Evolutionary conservation across 2,888 invertebrate species (phyloP), one percentile per base, ranked within the genome.

Genomic region (Tetanocera ferruginea): DNA sequence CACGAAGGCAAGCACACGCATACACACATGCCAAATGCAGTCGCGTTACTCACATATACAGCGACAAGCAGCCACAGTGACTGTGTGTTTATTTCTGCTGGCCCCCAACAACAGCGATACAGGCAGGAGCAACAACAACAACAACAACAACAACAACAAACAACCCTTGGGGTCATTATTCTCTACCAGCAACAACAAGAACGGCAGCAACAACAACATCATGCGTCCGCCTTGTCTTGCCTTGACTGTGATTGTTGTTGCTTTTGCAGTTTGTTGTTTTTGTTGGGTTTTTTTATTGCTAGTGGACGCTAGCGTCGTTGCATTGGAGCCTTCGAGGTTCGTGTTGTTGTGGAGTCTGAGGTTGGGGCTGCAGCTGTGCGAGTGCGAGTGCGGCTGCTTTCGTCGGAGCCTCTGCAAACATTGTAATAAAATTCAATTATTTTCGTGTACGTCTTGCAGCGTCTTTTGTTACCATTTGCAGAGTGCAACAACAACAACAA

Each of bases 381-480:
- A 25, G n/a, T 19, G 37, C 55, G 49, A 64, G 37, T 55, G 49
- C 76, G 57, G 25, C 66, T 19, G 43, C 75, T 25, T 31, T 4
- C 25, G 23, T 34, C 37, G 67, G 66, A 49, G 51, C 9, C 66
- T 28, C 84, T 66, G 57, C 86, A 86, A 87, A 88, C 88, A 88
- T 88, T 89, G 89, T 88, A 89, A 89, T 88, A 89, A 89, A 88
- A 88, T 88, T 88, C 89, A 89, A 88, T 88, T 88, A 88, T 89
- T 88, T 88, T 86, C 85, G 81, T 86, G 84, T 87, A 83, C 87
- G 86, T 87, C 86, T 88, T 86, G 86, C 85, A 86, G 83, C 86
- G 84, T 83, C 87, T 86, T 87, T 88, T 86, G 84, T 82, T 80
- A 34, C 55, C 19, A 23, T n/a, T n/a, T 23, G 52, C 70, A 52